These are phyloP conservation scores for Chymomyza caudatula DNA, from an alignment of 2,888 invertebrate species.

Conservation along the genomic window DNA sequence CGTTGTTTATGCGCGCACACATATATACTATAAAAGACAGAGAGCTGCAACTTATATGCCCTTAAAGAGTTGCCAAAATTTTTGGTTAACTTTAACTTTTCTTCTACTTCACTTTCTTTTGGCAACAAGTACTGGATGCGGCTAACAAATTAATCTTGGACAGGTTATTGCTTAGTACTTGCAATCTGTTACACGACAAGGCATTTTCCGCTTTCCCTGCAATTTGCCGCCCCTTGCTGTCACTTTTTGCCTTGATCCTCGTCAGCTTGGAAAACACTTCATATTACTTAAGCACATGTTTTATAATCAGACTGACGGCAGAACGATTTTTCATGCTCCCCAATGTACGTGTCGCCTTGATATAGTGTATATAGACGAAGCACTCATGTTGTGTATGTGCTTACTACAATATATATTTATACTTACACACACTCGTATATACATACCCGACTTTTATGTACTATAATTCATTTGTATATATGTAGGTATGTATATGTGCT, in stretches of 20 bases:
- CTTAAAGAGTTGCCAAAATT: not conserved
- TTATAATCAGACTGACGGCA: conserved; percentile 59
- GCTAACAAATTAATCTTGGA: conserved; percentile 6
- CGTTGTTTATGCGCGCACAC: not conserved
- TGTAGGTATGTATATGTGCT: not conserved
- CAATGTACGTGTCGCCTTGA: conserved; percentile 58
- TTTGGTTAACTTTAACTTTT: not conserved
- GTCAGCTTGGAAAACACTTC: not conserved
- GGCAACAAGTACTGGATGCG: not conserved
- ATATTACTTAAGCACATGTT: conserved; percentile 60
- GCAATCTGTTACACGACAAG: conserved; percentile 69
- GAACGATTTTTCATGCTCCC: conserved; percentile 58
- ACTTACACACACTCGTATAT: not conserved
- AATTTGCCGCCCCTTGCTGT: not conserved
- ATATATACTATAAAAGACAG: not conserved
- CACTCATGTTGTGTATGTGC: too few relatives aligned
- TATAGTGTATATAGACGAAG: not conserved
- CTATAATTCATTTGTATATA: not conserved
- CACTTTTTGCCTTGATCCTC: not conserved
- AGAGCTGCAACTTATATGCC: not conserved
- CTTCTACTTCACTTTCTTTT: not conserved
- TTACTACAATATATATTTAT: not conserved
- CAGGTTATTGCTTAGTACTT: conserved; percentile 4
- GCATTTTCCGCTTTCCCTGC: not conserved
- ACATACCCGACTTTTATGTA: not conserved